These are phyloP conservation scores for Oenanthe oenanthe DNA, from an alignment of 2,113 vertebrate genomes.

Conservation along the genomic window DNA sequence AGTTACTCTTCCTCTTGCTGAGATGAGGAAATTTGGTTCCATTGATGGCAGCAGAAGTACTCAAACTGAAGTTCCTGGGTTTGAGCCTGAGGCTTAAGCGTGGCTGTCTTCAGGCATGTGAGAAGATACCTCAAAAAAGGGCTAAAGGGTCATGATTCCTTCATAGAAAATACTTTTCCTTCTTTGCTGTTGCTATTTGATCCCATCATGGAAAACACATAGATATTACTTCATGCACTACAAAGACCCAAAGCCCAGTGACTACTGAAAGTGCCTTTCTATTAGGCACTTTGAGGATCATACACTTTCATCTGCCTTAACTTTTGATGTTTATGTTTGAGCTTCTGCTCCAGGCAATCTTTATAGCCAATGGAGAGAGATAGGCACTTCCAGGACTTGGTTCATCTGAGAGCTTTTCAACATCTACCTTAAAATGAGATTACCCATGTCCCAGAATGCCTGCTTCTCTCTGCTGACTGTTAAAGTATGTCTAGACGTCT, in stretches of 20 bases:
- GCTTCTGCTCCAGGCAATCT: constrained; percentile 37
- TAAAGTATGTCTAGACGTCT: constrained; percentile 61
- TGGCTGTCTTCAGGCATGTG: background rate
- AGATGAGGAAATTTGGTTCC: background rate
- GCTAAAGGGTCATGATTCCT: background rate
- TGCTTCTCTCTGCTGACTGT: constrained; percentile 28
- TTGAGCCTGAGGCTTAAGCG: background rate
- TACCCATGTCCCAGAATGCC: constrained; percentile 11
- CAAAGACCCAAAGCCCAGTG: background rate
- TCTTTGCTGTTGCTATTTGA: constrained; percentile 15
- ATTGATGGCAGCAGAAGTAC: background rate
- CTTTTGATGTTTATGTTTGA: constrained; percentile 57
- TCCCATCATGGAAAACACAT: background rate
- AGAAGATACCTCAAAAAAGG: background rate
- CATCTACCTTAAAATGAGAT: constrained; percentile 55
- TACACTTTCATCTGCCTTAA: constrained; percentile 42
- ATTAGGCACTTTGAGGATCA: constrained; percentile 29
- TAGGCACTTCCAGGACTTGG: constrained; percentile 2
- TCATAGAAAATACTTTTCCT: background rate
- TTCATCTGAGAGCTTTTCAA: constrained; percentile 31
- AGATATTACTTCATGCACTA: constrained; percentile 3
- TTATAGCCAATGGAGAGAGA: constrained; percentile 46
- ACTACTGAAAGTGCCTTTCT: constrained; percentile 1
- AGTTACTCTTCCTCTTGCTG: background rate
- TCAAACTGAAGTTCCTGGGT: background rate